Evolutionary conservation across 30 jellyfish, hydroid and myxozoan genomes (phyloP), one percentile per base, ranked within the genome.

Genomic region (Clytia hemisphaerica): DNA sequence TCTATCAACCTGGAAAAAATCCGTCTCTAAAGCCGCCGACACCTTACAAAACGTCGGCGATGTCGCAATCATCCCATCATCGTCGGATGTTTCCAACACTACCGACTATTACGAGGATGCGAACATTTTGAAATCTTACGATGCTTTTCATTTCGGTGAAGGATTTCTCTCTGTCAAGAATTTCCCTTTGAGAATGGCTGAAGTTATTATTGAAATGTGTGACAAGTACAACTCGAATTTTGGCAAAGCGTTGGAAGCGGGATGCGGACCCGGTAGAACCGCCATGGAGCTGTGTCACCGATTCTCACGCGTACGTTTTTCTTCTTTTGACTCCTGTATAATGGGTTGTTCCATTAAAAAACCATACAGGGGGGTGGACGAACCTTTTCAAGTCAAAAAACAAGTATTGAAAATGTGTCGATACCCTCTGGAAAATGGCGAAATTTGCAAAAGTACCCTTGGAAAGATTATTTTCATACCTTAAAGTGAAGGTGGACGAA

Each of bases 211-310:
- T 21, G 63, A 65, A 2, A 67, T 67, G 27, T 45, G 67, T 2
- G 37, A 25, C 21, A 65, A 65, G 25, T 44, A 32, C 37, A 37
- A 65, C 7, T 35, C 67, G 0, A 29, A 48, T 6, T 65, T 65
- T n/a, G 67, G 42, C 42, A 28, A 67, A 22, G 78, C 78, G 28
- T 25, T 65, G 0, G 78, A 65, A 16, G 78, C 78, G 21, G 78
- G 78, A 25, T 65, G 78, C 28, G 78, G 78, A 35, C 78, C 78
- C 4, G 78, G 78, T 19, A 40, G 78, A 65, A 65, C 78, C 2
- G 78, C 78, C 32, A 65, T 65, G 0, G 78, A 65, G 34, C 67
- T 65, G 19, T 32, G 78, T 4, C 0, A 28, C 18, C 33, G 9
- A 0, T 65, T 65, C 28, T n/a, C n/a, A n/a, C n/a, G n/a, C n/a